These are phyloP conservation scores for Pelmatolapia mariae DNA, from an alignment of 2,113 vertebrate genomes.

Conservation along the genomic window DNA sequence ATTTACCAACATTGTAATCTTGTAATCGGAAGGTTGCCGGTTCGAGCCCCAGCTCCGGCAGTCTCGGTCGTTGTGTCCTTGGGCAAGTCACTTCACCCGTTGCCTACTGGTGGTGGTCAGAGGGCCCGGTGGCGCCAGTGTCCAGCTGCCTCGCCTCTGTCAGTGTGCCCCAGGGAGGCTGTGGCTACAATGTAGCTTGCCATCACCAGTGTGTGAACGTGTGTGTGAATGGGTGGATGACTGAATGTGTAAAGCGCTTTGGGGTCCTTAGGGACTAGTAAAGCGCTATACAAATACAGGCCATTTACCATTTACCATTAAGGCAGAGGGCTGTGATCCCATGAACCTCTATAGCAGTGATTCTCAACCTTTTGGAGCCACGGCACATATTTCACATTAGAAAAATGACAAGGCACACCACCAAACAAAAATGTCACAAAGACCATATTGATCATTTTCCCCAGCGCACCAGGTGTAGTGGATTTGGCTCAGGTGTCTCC, in stretches of 20 bases:
- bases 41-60: background rate
- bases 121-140: no score
- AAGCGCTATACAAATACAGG: background rate
- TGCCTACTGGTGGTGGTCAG: no score
- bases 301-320: background rate
- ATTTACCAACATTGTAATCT: background rate
- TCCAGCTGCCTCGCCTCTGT: no score
- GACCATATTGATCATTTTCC: background rate
- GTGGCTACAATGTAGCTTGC: background rate
- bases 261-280: background rate
- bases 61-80: background rate
- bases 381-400: background rate
- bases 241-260: background rate
- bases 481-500: background rate
- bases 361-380: background rate
- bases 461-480: fast-evolving
- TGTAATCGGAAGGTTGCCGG: background rate
- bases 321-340: background rate
- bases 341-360: background rate
- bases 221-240: background rate
- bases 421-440: background rate
- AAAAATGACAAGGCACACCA: background rate
- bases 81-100: background rate
- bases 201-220: background rate
- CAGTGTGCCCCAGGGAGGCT: no score